phyloP scores from a whole-genome alignment of 2,113 vertebrate species.

The Callithrix jacchus region DNA sequence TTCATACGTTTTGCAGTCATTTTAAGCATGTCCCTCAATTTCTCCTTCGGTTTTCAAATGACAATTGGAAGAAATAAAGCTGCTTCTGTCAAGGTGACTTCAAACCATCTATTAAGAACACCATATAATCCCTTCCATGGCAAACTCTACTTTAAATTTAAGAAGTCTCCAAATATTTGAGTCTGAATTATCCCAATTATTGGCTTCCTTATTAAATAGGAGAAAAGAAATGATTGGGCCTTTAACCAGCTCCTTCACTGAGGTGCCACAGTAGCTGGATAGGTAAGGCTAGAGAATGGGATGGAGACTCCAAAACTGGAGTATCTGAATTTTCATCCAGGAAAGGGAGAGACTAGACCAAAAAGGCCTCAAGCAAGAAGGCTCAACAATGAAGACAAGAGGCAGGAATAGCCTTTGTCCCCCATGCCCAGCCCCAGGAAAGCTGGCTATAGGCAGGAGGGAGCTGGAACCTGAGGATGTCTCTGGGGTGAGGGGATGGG shows the following conservation, averaged over 20 bases:
- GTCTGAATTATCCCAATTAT: not conserved
- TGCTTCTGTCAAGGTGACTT: too few species aligned
- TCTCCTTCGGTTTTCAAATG: not conserved
- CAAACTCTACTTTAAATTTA: not conserved
- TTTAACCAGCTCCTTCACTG: not conserved
- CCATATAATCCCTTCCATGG: not conserved
- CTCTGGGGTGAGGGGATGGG: too few species aligned
- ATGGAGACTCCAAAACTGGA: not conserved
- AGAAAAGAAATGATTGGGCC: not conserved
- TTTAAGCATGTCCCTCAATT: not conserved
- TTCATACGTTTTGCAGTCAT: not conserved
- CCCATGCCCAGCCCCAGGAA: too few species aligned
- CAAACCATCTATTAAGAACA: not conserved
- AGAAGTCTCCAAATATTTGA: not conserved
- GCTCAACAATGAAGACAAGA: too few species aligned
- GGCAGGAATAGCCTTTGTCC: too few species aligned
- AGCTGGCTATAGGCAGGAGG: too few species aligned
- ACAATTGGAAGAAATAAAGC: not conserved
- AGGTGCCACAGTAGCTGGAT: fast-evolving
- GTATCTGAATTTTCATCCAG: too few species aligned
- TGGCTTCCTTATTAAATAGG: not conserved
- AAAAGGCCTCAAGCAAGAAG: too few species aligned
- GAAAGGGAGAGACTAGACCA: too few species aligned
- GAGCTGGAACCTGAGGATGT: too few species aligned
- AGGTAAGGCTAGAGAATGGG: not conserved